Evolutionary conservation across 2,888 invertebrate genomes (phyloP).

Genomic region (Hirtodrosophila duncani): DNA sequence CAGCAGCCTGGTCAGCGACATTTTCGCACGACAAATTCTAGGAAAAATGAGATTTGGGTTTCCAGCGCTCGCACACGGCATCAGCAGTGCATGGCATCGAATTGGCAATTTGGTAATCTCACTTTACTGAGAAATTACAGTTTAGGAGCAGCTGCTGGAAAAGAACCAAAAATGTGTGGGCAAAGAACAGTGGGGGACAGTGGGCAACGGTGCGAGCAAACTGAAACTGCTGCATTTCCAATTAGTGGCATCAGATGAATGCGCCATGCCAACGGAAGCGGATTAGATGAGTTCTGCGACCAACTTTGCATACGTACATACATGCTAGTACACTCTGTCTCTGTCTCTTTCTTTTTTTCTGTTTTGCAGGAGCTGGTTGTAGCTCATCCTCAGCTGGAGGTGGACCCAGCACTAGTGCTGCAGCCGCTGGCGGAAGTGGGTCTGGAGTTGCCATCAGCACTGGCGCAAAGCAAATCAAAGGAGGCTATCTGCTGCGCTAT

Average conservation of each 20-base stretch:
- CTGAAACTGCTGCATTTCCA: constrained; percentile 19
- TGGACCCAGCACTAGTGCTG: no score
- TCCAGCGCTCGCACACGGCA: no score
- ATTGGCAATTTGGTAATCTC: not conserved
- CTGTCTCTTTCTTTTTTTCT: not conserved
- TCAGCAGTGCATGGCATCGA: not conserved
- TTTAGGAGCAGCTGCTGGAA: no score
- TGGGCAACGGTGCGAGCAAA: constrained; percentile 6
- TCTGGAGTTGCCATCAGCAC: no score
- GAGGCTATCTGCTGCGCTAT: constrained; percentile 86
- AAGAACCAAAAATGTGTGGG: no score
- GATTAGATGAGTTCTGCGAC: constrained; percentile 27
- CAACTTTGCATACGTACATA: not conserved
- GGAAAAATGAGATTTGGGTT: no score
- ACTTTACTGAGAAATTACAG: no score
- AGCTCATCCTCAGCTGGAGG: constrained; percentile 8
- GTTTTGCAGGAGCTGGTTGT: not conserved
- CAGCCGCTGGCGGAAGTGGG: no score
- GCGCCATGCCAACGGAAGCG: constrained; percentile 22
- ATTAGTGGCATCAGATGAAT: constrained; percentile 14
- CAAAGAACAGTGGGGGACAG: constrained; percentile 1
- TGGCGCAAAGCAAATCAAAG: constrained; percentile 85
- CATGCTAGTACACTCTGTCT: not conserved
- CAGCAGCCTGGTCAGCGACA: no score
- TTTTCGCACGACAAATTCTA: no score